Evolutionary conservation across 2,113 vertebrate genomes (phyloP), one percentile per base, ranked within the genome.

Genomic region (Heterotilapia buettikoferi): DNA sequence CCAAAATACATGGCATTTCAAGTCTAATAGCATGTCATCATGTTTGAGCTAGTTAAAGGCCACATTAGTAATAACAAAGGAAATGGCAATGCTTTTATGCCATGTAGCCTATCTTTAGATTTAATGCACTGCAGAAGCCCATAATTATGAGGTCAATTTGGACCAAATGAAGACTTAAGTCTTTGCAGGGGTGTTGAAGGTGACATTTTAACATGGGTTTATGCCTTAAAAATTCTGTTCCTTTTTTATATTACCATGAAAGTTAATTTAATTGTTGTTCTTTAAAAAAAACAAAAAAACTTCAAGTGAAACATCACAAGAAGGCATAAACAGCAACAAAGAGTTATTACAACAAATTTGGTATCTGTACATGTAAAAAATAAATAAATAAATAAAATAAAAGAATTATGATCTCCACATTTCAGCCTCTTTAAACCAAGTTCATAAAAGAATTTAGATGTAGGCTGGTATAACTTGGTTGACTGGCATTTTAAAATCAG

Each of bases 71-170:
- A 86, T 82, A 84, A 86, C 79, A 89, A 86, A 80, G 40, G 52
- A 92, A 93, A 93, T 91, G 85, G 84, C 82, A 87, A 87, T 73
- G 87, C 87, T 92, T 90, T 92, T 90, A 89, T 85, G 50, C 61
- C 45, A 85, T 80, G 79, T 82, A 78, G 71, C 71, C 71, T 78
- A 88, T 81, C 80, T 91, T 89, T 80, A 86, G 21, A 90, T 83
- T 84, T 59, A 84, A 78, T 84, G 81, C 52, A 36, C 78, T 63
- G 63, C 54, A 59, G 40, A 53, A 52, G 33, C 73, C 16, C 68
- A 63, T 90, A 57, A 92, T 89, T 80, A 82, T 6, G 3, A 38
- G 61, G 43, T 87, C n/a, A 76, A 16, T 21, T 66, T 86, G 43
- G 24, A 82, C 21, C 36, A 85, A 43, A 61, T 61, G 13, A 73